Conservation (phyloP, 2,888 invertebrate genomes). For the Cheilosia variabilis region DNA sequence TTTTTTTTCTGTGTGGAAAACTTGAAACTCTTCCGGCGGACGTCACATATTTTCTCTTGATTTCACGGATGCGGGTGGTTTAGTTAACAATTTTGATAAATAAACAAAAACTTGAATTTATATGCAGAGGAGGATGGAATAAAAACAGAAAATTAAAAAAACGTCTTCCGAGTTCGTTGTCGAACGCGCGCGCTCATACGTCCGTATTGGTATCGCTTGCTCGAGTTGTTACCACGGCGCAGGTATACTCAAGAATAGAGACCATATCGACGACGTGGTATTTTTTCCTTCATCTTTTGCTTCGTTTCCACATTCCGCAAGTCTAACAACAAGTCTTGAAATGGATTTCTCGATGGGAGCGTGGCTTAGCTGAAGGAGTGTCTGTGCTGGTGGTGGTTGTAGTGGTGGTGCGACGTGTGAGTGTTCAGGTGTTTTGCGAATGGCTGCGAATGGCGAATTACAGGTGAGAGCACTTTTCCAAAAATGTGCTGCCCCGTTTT, state of each 20-base stretch:
- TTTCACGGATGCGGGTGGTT: background rate
- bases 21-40: conserved; percentile 8
- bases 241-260: conserved; percentile 75
- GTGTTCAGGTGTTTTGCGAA: conserved; percentile 67
- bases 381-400: background rate
- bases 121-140: background rate
- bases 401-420: background rate
- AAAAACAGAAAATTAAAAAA: background rate
- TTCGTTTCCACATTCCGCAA: conserved; percentile 74
- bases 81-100: background rate
- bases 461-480: conserved; percentile 60
- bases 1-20: conserved; percentile 26
- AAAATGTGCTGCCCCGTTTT: conserved; percentile 40
- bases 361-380: conserved; percentile 35
- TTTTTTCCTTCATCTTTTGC: conserved; percentile 68
- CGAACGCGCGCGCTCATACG: conserved; percentile 63
- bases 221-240: conserved; percentile 75
- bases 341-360: conserved; percentile 20
- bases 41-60: conserved; percentile 36
- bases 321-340: conserved; percentile 71
- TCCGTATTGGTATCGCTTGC: conserved; percentile 54
- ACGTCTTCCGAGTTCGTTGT: conserved; percentile 48
- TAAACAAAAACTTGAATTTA: background rate
- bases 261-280: conserved; percentile 74
- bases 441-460: conserved; percentile 69